phyloP scores from a whole-genome alignment of 2,113 vertebrate species.

The Rhineura floridana region DNA sequence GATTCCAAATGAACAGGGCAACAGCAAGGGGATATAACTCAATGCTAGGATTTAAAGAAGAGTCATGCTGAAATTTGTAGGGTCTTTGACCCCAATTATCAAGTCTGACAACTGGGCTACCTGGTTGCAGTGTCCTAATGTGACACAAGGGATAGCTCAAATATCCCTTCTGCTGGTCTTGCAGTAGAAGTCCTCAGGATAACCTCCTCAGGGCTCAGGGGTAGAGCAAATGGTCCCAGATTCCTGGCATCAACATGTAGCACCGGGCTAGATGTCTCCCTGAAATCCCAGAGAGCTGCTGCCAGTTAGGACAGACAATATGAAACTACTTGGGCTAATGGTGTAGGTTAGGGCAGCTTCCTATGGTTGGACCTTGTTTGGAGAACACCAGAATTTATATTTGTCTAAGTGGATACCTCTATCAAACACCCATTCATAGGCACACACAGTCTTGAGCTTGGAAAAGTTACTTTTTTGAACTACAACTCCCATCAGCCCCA shows the following conservation, averaged over 20 bases:
- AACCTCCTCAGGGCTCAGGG: background rate
- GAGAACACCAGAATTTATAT: background rate
- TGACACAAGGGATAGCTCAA: background rate
- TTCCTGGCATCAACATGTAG: background rate
- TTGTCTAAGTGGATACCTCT: background rate
- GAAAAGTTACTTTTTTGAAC: too few relatives aligned
- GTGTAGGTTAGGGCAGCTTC: background rate
- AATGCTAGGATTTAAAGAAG: slow-evolving; percentile 38
- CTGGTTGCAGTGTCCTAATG: background rate
- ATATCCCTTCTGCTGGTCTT: background rate
- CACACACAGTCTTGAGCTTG: background rate
- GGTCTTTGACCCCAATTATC: slow-evolving; percentile 2
- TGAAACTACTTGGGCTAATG: too few relatives aligned
- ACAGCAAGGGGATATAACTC: background rate
- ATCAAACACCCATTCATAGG: background rate
- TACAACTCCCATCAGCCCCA: too few relatives aligned
- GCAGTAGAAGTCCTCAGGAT: background rate
- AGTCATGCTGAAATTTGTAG: slow-evolving; percentile 12
- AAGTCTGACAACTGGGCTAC: background rate
- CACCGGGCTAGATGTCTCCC: too few relatives aligned
- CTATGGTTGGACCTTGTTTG: background rate
- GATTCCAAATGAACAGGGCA: background rate
- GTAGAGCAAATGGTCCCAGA: too few relatives aligned
- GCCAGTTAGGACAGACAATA: background rate
- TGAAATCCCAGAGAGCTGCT: background rate